These are phyloP conservation scores for Ricordea florida DNA, from an alignment of 92 coral and sea anemone species.

Conservation along the genomic window DNA sequence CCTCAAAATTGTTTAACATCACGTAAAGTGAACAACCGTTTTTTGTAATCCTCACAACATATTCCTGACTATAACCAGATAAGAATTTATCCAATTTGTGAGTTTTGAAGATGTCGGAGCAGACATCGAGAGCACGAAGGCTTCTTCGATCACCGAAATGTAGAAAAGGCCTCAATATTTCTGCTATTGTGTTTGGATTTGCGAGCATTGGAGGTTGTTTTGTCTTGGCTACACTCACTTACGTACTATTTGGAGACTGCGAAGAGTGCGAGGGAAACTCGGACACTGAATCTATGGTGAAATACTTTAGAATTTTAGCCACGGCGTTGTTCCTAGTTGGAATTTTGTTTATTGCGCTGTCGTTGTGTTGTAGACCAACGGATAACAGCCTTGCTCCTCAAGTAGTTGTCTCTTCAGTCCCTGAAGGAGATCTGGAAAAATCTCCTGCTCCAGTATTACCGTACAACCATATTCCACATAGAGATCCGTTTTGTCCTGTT, in stretches of 20 bases:
- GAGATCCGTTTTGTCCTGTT: conserved; percentile 20
- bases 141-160: not conserved
- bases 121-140: not conserved
- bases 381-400: conserved; percentile 33
- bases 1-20: not conserved
- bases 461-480: conserved; percentile 22
- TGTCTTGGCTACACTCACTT: conserved; percentile 74
- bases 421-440: conserved; percentile 72
- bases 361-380: conserved; percentile 51
- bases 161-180: conserved; percentile 16
- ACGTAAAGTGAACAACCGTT: too few relatives aligned
- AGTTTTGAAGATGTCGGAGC: not conserved
- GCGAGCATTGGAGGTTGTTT: conserved; percentile 65
- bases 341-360: conserved; percentile 58
- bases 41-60: too few relatives aligned
- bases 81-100: too few relatives aligned
- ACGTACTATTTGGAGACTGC: conserved; percentile 72
- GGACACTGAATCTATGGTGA: conserved; percentile 31
- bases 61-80: too few relatives aligned
- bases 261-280: conserved; percentile 38
- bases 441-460: conserved; percentile 60
- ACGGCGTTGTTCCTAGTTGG: conserved; percentile 66
- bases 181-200: conserved; percentile 55
- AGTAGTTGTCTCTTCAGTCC: conserved; percentile 65
- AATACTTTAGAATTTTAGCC: conserved; percentile 60